A percentile compares a stretch with the other conserved stretches of the same genome.
phyloP scores from a whole-genome alignment of 2,888 invertebrate genomes.

The Spodoptera picta region DNA sequence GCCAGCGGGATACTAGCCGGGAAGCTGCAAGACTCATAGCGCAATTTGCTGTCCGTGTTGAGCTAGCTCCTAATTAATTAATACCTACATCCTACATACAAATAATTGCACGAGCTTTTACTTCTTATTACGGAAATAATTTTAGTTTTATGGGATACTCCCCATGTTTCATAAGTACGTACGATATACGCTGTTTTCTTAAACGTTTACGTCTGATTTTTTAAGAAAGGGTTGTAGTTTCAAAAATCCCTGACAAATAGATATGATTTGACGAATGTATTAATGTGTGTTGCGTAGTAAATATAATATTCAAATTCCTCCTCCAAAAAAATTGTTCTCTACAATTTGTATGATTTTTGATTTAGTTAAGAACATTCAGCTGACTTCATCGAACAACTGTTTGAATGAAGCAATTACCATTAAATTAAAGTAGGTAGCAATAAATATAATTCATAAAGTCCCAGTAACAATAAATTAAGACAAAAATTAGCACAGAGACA shows the following conservation, averaged over 20 bases:
- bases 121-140: constrained; percentile 31
- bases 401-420: constrained; percentile 36
- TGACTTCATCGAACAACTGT: constrained; percentile 1
- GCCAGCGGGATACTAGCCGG: constrained; percentile 60
- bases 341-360: not conserved
- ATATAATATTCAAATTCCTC: no score
- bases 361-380: constrained; percentile 4
- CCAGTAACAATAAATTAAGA: constrained; percentile 23
- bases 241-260: no score
- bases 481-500: constrained; percentile 14
- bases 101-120: constrained; percentile 56
- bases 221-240: no score
- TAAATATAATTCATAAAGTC: constrained; percentile 21
- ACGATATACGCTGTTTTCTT: no score
- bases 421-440: constrained; percentile 21
- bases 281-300: no score
- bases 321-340: no score
- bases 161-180: not conserved
- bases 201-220: no score
- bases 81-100: constrained; percentile 63
- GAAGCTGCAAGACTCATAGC: constrained; percentile 67
- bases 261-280: no score
- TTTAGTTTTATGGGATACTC: constrained; percentile 12
- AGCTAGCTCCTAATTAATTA: constrained; percentile 68
- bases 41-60: constrained; percentile 67